A percentile compares a stretch with the other conserved stretches of the same genome.
phyloP scores from a whole-genome alignment of 2,888 invertebrate species.

The Melinopterus prodromus region DNA sequence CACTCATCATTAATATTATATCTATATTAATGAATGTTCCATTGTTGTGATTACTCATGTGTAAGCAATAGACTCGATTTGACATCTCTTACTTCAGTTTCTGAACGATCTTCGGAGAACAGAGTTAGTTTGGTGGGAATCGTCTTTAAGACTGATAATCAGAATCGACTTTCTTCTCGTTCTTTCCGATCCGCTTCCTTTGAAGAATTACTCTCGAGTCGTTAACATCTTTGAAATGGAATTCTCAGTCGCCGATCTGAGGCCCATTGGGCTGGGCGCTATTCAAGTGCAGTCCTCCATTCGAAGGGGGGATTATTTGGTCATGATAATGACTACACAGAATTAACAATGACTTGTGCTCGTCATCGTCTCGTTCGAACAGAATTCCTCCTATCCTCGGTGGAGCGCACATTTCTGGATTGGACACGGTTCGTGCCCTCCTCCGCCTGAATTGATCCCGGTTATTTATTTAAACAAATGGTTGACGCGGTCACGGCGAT shows the following conservation, averaged over 20 bases:
- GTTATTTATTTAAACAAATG: background rate
- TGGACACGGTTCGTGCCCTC: background rate
- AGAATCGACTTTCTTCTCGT: background rate
- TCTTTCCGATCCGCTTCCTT: constrained; percentile 5
- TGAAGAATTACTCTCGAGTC: constrained; percentile 19
- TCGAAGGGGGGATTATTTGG: constrained; percentile 36
- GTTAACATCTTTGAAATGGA: constrained; percentile 11
- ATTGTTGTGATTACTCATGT: no score
- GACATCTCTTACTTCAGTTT: no score
- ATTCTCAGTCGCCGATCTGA: background rate
- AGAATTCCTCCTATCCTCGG: constrained; percentile 16
- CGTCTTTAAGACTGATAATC: no score
- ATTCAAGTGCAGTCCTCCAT: constrained; percentile 14
- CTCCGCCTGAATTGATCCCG: background rate
- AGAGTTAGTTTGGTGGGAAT: no score
- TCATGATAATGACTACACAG: constrained; percentile 33
- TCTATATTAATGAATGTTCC: no score
- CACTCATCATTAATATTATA: no score
- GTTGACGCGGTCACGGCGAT: background rate
- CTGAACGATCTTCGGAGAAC: no score
- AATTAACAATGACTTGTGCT: constrained; percentile 34
- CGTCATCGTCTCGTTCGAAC: constrained; percentile 27
- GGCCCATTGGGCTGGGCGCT: constrained; percentile 10
- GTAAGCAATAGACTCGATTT: no score
- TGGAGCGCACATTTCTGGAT: constrained; percentile 15